Conservation (phyloP, 2,113 vertebrate genomes). For the Podarcis raffonei region DNA sequence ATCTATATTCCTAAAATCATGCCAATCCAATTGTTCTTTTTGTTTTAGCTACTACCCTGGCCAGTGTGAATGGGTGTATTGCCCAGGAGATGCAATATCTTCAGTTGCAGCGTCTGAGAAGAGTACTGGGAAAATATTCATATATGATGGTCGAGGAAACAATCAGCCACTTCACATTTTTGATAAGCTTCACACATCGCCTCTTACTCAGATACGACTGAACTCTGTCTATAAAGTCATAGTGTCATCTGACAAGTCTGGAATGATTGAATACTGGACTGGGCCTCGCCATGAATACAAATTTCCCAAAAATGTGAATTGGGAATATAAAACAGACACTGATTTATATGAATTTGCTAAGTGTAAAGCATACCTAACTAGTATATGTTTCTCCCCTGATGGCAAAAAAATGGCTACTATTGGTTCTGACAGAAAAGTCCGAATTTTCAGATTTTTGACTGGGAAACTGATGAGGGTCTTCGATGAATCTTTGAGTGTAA, state of each 20-base stretch:
- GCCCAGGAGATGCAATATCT: constrained; percentile 94
- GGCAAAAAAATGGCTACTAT: constrained; percentile 98
- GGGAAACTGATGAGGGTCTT: constrained; percentile 97
- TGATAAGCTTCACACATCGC: constrained; percentile 89
- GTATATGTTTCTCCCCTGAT: constrained; percentile 90
- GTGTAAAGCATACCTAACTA: constrained; percentile 91
- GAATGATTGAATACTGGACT: constrained; percentile 99
- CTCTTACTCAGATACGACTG: constrained; percentile 90
- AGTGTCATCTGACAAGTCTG: constrained; percentile 93
- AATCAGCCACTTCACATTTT: constrained; percentile 89
- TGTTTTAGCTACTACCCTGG: constrained; percentile 89
- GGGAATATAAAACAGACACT: constrained; percentile 97
- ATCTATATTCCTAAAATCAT: background rate
- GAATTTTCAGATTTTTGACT: constrained; percentile 95
- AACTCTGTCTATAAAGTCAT: constrained; percentile 89
- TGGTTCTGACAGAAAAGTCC: constrained; percentile 92
- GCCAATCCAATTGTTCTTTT: background rate
- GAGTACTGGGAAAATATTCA: constrained; percentile 93
- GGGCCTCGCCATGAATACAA: constrained; percentile 90
- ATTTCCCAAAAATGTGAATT: constrained; percentile 90
- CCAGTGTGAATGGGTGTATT: constrained; percentile 96
- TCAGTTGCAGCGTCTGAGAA: constrained; percentile 96
- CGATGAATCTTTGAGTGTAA: constrained; percentile 94
- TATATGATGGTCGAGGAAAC: constrained; percentile 93
- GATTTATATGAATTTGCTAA: constrained; percentile 98